These are phyloP conservation scores for Dinocampus coccinellae DNA, from an alignment of 2,888 invertebrate species.

Conservation along the genomic window DNA sequence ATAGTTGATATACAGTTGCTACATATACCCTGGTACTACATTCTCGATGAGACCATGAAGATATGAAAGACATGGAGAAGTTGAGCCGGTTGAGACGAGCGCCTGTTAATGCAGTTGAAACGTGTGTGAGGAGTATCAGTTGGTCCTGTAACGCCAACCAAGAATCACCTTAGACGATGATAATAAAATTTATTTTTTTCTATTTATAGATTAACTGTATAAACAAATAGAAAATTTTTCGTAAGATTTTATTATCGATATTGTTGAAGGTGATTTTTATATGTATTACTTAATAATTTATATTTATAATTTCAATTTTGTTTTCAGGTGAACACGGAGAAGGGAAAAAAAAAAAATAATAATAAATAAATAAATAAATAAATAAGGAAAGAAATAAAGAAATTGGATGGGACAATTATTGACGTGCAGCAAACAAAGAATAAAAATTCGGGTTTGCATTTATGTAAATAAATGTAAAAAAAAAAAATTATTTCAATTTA, in stretches of 20 bases:
- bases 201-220: background rate
- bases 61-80: background rate
- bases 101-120: background rate
- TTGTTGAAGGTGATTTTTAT: too few species aligned
- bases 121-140: slow-evolving; percentile 1
- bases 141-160: background rate
- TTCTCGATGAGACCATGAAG: background rate
- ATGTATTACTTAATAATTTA: too few species aligned
- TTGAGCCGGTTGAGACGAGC: background rate
- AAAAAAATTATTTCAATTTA: background rate
- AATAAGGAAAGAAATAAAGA: too few species aligned
- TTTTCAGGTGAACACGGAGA: background rate
- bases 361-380: too few species aligned
- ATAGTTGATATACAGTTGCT: background rate
- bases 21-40: background rate
- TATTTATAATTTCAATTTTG: background rate
- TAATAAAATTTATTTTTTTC: background rate
- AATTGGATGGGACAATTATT: background rate
- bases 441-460: background rate
- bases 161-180: background rate
- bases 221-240: background rate
- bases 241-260: background rate
- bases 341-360: too few species aligned
- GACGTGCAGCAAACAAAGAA: background rate
- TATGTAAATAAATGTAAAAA: background rate